A percentile compares a stretch with the other conserved stretches of the same genome.
These are phyloP conservation scores for Drosophila stalkeri DNA, from an alignment of 2,888 invertebrate genomes.

Conservation along the genomic window DNA sequence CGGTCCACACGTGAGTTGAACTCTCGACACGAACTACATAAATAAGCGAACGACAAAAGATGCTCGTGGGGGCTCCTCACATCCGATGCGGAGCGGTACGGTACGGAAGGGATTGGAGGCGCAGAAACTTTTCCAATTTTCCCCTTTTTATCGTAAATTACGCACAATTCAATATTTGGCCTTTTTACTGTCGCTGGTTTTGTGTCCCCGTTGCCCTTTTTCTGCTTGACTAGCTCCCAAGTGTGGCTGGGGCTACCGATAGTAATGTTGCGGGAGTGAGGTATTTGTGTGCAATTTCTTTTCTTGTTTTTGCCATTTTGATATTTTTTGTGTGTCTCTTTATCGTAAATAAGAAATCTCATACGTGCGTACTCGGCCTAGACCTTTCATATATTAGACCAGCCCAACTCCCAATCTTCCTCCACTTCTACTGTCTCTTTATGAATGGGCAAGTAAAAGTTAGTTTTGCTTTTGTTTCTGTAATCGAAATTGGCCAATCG, in stretches of 20 bases:
- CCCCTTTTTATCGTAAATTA: conserved; percentile 83
- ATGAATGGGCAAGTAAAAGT: conserved; percentile 73
- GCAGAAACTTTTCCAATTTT: conserved; percentile 81
- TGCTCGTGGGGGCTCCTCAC: conserved; percentile 25
- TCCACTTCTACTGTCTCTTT: conserved; percentile 39
- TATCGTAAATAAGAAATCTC: conserved; percentile 83
- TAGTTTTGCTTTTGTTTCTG: conserved; percentile 55
- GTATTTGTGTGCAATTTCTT: conserved; percentile 56
- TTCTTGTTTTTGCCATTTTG: conserved; percentile 67
- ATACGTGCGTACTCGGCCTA: conserved; percentile 73
- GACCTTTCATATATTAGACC: conserved; percentile 26
- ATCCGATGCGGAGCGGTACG: conserved; percentile 14
- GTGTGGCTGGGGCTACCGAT: conserved; percentile 24
- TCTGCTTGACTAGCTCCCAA: conserved; percentile 68
- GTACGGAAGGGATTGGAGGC: conserved; percentile 3
- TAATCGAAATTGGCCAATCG: conserved; percentile 67
- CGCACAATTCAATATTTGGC: conserved; percentile 82
- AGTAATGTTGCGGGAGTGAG: conserved; percentile 8
- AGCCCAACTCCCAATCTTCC: background rate
- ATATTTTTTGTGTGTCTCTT: conserved; percentile 77
- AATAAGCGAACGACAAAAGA: conserved; percentile 70
- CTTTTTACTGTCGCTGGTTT: conserved; percentile 73
- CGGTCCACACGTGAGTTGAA: conserved; percentile 61
- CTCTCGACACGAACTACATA: conserved; percentile 75
- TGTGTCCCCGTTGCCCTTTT: conserved; percentile 72